Evolutionary conservation across 2,797 vertebrate species (phyloP).

Genomic region (Coilia nasus): DNA sequence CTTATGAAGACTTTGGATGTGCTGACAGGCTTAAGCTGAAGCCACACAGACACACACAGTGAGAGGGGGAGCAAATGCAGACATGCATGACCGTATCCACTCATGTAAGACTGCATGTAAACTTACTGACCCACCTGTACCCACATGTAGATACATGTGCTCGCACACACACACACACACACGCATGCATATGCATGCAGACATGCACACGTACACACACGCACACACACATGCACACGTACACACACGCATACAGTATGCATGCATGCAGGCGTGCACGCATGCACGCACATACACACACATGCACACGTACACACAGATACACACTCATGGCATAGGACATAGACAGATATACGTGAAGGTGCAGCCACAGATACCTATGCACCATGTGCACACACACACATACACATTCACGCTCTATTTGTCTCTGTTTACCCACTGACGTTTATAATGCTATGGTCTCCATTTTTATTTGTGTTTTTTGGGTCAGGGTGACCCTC

Average conservation of each 20-base stretch:
- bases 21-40: too few relatives aligned
- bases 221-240: not conserved
- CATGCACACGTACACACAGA: not conserved
- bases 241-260: slow-evolving; percentile 16
- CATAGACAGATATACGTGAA: too few relatives aligned
- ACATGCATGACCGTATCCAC: not conserved
- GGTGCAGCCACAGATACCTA: not conserved
- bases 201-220: not conserved
- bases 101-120: not conserved
- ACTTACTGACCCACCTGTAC: not conserved
- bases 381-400: not conserved
- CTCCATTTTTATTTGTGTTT: too few relatives aligned
- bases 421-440: slow-evolving; percentile 4
- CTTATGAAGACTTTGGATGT: too few relatives aligned
- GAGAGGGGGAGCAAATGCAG: not conserved
- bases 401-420: not conserved
- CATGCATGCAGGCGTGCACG: not conserved
- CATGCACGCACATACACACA: not conserved
- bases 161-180: not conserved
- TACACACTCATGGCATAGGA: too few relatives aligned
- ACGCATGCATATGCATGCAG: not conserved
- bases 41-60: not conserved
- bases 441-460: not conserved
- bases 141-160: not conserved
- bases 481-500: too few relatives aligned